A percentile compares a stretch with the other conserved stretches of the same genome.
Conservation (phyloP, 1,140 invertebrate species). For the Micrasema longulum region DNA sequence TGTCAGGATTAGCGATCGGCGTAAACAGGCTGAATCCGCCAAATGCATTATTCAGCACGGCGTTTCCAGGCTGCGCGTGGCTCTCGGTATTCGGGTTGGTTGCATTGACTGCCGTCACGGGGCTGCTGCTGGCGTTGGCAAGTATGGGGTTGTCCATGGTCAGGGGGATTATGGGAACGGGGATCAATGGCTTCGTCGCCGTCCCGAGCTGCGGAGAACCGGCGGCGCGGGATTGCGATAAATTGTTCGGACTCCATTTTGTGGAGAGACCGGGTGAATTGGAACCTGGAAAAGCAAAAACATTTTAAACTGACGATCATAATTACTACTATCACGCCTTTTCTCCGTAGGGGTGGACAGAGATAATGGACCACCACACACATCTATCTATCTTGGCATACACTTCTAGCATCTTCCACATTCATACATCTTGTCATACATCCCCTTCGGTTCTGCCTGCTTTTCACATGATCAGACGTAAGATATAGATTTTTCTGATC, state of each 20-base stretch:
- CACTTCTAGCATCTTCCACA: too few species aligned
- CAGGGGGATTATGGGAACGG: conserved; percentile 11
- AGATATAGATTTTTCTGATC: too few species aligned
- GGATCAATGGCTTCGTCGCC: neutral
- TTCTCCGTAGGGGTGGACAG: too few species aligned
- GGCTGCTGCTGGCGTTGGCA: conserved; percentile 44
- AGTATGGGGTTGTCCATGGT: conserved; percentile 55
- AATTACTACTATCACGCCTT: too few species aligned
- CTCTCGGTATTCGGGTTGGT: conserved; percentile 9
- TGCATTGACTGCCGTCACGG: neutral
- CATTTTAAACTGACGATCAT: too few species aligned
- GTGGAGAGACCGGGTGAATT: conserved; percentile 26
- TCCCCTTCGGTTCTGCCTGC: too few species aligned
- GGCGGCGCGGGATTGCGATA: neutral
- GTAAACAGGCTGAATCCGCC: conserved; percentile 56
- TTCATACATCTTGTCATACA: too few species aligned
- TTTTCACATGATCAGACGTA: too few species aligned
- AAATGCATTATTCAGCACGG: conserved; percentile 27
- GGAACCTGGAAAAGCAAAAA: conserved; percentile 55
- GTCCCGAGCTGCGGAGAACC: neutral
- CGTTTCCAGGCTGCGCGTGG: neutral
- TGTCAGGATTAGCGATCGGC: conserved; percentile 57
- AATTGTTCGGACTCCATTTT: conserved; percentile 28
- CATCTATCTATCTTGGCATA: too few species aligned
- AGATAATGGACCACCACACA: too few species aligned